phyloP scores from a whole-genome alignment of 2,113 vertebrate species.

The Phoenicopterus ruber region DNA sequence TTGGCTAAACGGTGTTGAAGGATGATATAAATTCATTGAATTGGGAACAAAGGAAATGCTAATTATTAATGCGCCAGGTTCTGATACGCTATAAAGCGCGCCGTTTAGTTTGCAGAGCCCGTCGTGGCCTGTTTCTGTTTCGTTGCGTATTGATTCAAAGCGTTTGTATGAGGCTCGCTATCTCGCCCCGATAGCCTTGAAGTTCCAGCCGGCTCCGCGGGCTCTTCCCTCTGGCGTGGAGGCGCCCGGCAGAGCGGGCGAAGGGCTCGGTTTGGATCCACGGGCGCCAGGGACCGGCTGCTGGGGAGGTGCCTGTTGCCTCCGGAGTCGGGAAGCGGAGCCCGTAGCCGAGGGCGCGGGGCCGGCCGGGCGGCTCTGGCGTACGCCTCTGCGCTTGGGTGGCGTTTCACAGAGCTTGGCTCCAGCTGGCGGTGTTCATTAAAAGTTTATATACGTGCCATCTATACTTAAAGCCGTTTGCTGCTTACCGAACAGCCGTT shows the following conservation, averaged over 20 bases:
- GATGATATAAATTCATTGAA: constrained; percentile 72
- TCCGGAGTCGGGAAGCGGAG: background rate
- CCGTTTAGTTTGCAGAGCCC: constrained; percentile 54
- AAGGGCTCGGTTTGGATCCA: background rate
- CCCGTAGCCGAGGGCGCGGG: background rate
- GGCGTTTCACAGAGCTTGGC: background rate
- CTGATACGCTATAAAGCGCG: background rate
- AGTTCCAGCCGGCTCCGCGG: background rate
- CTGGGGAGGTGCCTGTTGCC: background rate
- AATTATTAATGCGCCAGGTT: constrained; percentile 63
- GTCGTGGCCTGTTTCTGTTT: constrained; percentile 37
- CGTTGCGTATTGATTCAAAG: background rate
- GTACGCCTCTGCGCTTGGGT: background rate
- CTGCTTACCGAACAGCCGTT: background rate
- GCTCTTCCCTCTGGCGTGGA: background rate
- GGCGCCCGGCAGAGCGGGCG: fast-evolving
- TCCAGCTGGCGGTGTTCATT: background rate
- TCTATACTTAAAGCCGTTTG: background rate
- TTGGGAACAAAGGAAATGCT: constrained; percentile 68
- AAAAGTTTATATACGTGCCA: background rate
- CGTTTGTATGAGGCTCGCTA: background rate
- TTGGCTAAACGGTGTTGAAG: constrained; percentile 72
- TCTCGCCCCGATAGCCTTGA: background rate
- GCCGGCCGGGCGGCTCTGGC: background rate
- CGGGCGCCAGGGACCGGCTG: background rate